These are phyloP conservation scores for Listrodromus nycthemerus DNA, from an alignment of 2,888 invertebrate species.

Conservation along the genomic window DNA sequence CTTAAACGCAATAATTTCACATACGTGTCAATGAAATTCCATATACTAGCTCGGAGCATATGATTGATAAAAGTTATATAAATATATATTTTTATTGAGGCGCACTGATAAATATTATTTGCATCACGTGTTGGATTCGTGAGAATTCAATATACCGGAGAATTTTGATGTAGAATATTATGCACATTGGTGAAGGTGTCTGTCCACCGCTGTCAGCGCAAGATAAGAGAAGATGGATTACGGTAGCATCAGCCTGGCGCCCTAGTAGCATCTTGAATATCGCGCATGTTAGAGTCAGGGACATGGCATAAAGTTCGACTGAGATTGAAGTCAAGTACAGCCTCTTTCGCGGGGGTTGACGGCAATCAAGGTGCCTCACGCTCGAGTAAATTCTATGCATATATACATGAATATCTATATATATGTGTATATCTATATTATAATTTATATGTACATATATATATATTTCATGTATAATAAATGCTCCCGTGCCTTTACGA, in stretches of 20 bases:
- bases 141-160: not conserved
- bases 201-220: not conserved
- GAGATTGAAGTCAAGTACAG: slow-evolving; percentile 16
- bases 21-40: no score
- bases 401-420: not conserved
- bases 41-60: no score
- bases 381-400: slow-evolving; percentile 17
- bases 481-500: not conserved
- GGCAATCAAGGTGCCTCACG: slow-evolving; percentile 9
- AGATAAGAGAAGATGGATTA: not conserved
- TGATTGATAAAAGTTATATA: no score
- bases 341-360: slow-evolving; percentile 2
- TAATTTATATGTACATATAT: not conserved
- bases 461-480: not conserved
- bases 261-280: not conserved
- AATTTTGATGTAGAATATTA: not conserved
- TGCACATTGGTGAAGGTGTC: not conserved
- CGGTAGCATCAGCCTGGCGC: not conserved
- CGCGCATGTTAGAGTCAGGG: slow-evolving; percentile 5
- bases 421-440: not conserved
- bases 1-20: no score
- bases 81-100: no score
- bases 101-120: no score
- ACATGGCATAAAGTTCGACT: slow-evolving; percentile 3
- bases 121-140: no score